These are phyloP conservation scores for Philopedon plagiatum DNA, from an alignment of 2,888 invertebrate genomes.

Conservation along the genomic window DNA sequence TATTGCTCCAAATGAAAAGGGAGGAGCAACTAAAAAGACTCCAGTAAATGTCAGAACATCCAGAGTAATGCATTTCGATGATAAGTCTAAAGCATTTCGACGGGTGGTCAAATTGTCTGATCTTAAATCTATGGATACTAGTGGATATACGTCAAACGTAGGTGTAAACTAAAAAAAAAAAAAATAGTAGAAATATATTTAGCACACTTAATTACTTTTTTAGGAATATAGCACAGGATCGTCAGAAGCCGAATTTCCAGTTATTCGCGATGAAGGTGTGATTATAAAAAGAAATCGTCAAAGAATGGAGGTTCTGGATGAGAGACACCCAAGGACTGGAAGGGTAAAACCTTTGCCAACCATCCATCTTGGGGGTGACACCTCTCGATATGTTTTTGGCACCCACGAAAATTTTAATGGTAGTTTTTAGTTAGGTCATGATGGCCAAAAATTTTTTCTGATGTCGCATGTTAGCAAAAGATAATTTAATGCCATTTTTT, in stretches of 20 bases:
- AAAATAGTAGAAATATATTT: background rate
- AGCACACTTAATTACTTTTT: background rate
- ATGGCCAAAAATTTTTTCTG: no score
- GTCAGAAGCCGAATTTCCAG: slow-evolving; percentile 49
- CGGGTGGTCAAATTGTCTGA: slow-evolving; percentile 52
- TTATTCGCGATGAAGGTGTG: slow-evolving; percentile 49
- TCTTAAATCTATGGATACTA: slow-evolving; percentile 50
- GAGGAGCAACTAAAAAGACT: slow-evolving; percentile 25
- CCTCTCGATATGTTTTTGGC: slow-evolving; percentile 72
- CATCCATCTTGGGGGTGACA: slow-evolving; percentile 77
- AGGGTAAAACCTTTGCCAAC: slow-evolving; percentile 70
- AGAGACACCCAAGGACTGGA: slow-evolving; percentile 51
- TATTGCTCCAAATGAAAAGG: slow-evolving; percentile 7
- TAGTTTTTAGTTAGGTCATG: no score
- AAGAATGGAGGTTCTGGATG: slow-evolving; percentile 49
- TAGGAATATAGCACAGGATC: slow-evolving; percentile 8
- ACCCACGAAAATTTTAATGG: slow-evolving; percentile 75
- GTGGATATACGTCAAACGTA: slow-evolving; percentile 44
- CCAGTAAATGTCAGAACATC: slow-evolving; percentile 57
- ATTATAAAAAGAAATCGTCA: slow-evolving; percentile 32
- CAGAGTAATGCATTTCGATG: slow-evolving; percentile 62
- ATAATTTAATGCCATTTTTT: background rate
- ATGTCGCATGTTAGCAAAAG: background rate
- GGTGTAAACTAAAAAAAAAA: slow-evolving; percentile 10
- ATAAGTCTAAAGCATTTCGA: slow-evolving; percentile 56